These are phyloP conservation scores for Parelbella ahira DNA, from an alignment of 2,888 invertebrate species.

Conservation along the genomic window DNA sequence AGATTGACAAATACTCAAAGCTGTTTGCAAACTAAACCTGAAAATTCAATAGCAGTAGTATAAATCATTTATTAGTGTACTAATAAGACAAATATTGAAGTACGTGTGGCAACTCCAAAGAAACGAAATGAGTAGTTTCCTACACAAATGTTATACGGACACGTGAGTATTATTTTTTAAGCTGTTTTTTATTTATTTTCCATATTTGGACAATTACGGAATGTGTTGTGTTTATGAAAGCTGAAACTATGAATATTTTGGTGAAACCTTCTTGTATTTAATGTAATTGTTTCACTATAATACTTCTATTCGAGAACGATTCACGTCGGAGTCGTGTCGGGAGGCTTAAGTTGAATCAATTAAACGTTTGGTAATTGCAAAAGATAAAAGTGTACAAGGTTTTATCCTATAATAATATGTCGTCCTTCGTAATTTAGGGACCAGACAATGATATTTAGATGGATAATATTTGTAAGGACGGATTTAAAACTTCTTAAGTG, in stretches of 20 bases:
- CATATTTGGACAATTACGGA: conserved; percentile 20
- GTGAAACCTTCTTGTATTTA: conserved; percentile 3
- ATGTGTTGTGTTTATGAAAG: conserved; percentile 15
- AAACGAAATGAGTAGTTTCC: too few relatives aligned
- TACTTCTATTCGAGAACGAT: conserved; percentile 7
- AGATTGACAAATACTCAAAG: too few relatives aligned
- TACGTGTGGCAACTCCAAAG: too few relatives aligned
- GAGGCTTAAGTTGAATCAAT: neutral
- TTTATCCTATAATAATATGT: neutral
- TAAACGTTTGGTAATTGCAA: too few relatives aligned
- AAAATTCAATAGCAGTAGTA: too few relatives aligned
- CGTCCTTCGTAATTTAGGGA: conserved; percentile 13
- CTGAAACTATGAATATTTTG: conserved; percentile 7
- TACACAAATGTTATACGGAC: too few relatives aligned
- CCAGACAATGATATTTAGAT: conserved; percentile 9
- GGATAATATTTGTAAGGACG: neutral
- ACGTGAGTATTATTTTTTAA: too few relatives aligned
- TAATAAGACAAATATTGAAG: too few relatives aligned
- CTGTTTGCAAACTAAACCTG: too few relatives aligned
- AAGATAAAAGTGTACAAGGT: neutral
- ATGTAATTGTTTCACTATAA: conserved; percentile 3
- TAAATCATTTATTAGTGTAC: too few relatives aligned
- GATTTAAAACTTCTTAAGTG: too few relatives aligned
- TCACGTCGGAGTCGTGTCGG: conserved; percentile 6
- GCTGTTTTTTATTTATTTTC: too few relatives aligned